Base-by-base conservation (phyloP, 2,888 invertebrate species). In the Agrilus biguttatus region DNA sequence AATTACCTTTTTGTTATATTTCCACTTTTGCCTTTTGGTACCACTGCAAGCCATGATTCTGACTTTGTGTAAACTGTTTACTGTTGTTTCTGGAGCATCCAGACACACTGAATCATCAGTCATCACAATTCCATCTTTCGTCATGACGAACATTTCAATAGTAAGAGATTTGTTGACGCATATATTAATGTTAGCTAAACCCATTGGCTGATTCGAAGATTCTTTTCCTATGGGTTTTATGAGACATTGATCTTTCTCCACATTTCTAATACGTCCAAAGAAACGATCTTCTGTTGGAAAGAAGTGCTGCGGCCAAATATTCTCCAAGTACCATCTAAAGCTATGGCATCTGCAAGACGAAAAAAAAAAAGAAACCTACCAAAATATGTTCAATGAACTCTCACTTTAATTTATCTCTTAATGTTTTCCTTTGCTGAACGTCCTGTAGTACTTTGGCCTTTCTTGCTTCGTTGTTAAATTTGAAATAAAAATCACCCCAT, bases 281-380 rank as follows among this genome's bases (percentile, higher is more conserved):
- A 90, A 89, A 49, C 88, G 73, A 51, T 84, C 81, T 1, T 83
- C 74, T 23, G 78, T 82, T 0, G 97, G 97, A 56, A 97, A 86
- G 63, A 95, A 97, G 60, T 97, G 86, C 59, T 95, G 87, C 0
- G 93, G 93, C 90, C 96, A 98, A 19, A 98, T 78, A 56, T 87
- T 88, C 42, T 88, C 80, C 52, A 98, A 70, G 64, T 93, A 98
- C 95, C 95, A 95, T 38, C 78, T 73, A 57, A 95, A 95, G 50
- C 75, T 76, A 64, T 90, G 86, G 62, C 93, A 93, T 10, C 28
- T 28, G 28, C 4, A 28, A 28, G 28, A 10, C 2, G 28, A 28
- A 8, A 28, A 10, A 5, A n/a, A 10, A 28, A 10, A 10, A 28
- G 28, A 28, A 28, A 28, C 7, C 28, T 28, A 28, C 28, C 28